These are phyloP conservation scores for Ametastegia equiseti DNA, from an alignment of 2,888 invertebrate genomes.

Conservation along the genomic window DNA sequence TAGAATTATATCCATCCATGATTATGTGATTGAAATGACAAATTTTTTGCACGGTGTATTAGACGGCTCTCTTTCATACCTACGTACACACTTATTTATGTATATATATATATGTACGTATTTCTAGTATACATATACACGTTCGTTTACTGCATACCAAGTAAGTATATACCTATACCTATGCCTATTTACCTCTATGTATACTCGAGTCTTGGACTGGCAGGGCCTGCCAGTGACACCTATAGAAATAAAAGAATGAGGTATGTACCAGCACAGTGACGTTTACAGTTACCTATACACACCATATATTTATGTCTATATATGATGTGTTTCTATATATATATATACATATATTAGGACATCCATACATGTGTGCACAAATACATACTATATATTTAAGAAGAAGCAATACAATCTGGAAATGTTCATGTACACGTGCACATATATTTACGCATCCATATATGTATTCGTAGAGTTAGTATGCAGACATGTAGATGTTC, in stretches of 20 bases:
- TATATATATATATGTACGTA: not conserved
- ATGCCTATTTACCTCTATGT: too few relatives aligned
- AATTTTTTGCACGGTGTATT: not conserved
- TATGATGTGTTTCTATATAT: not conserved
- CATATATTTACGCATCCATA: not conserved
- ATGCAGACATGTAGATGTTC: not conserved
- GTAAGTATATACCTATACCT: too few relatives aligned
- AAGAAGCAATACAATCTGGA: not conserved
- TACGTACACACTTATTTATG: not conserved
- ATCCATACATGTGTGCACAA: not conserved
- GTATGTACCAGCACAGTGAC: slow-evolving; percentile 33
- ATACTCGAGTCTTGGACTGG: not conserved
- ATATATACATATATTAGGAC: not conserved
- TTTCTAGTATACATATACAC: not conserved
- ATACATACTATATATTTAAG: not conserved
- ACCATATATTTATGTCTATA: not conserved
- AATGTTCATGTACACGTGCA: not conserved
- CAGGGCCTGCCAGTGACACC: slow-evolving; percentile 26
- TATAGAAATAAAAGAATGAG: slow-evolving; percentile 30
- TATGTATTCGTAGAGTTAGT: not conserved
- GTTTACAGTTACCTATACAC: slow-evolving; percentile 50
- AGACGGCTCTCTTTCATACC: not conserved
- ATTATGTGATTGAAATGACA: not conserved
- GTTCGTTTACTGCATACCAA: slow-evolving; percentile 19
- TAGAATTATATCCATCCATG: too few relatives aligned